Evolutionary conservation across 2,113 vertebrate genomes (phyloP), one percentile per base, ranked within the genome.

Genomic region (Leptocoma aspasia): DNA sequence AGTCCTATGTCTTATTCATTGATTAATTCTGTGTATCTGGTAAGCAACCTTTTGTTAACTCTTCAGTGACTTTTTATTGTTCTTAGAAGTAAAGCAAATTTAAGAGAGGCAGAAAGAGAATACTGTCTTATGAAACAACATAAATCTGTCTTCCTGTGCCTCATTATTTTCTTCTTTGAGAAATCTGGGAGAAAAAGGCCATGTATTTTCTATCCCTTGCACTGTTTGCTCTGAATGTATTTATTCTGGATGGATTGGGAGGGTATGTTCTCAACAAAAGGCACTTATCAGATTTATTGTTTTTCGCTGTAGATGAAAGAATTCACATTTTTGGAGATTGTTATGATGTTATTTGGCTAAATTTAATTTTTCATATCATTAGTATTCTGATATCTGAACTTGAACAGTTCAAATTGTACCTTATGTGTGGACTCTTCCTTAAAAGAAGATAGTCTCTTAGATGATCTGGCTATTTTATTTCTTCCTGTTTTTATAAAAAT

Each of bases 111-210:
- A 91, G 76, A 89, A 90, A 66, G 60, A 64, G 72, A 95, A 89
- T 60, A 57, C 20, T 76, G n/a, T 93, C 89, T 93, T 35, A 33
- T 77, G 82, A 76, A 96, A 89, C 60, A 80, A 68, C 60, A 86
- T 88, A 92, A 95, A 95, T 96, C 64, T 96, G 47, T 93, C 93
- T 90, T 90, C 49, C 49, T 59, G 23, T 86, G 41, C 53, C 88
- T 96, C 80, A 60, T 94, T 96, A 94, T 90, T 93, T 96, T 95
- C 64, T 79, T 84, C 57, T 78, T 77, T 54, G 65, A 94, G 72
- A 86, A 79, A 81, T 83, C 68, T 92, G 60, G 17, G 82, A 89
- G 92, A 75, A 96, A 96, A 96, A 94, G 53, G 39, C 68, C 33
- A 47, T 72, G 80, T 52, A 94, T 94, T 93, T 95, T 86, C 82